Evolutionary conservation across 2,797 vertebrate species (phyloP), one percentile per base, ranked within the genome.

Genomic region (Lateolabrax maculatus): DNA sequence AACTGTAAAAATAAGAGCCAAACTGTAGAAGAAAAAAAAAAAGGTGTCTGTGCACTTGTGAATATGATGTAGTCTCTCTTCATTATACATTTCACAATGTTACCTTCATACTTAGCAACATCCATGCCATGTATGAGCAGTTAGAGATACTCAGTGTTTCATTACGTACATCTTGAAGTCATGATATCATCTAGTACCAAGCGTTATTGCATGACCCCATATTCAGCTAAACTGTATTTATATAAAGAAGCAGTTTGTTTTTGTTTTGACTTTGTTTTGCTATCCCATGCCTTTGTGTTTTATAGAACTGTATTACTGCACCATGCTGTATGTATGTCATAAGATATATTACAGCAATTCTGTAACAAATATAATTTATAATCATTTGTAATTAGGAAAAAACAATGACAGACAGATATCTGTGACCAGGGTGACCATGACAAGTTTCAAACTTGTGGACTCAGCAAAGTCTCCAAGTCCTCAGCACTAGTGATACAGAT

Each of bases 171-270:
- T 69, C 3, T 19, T 49, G 5, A 39, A 19, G 16, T 39, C n/a
- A 43, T 55, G 8, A 31, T 29, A 27, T 70, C 41, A 70, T 70
- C 67, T 36, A 21, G 18, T 23, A 44, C 41, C 51, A 55, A 25
- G 19, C 3, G 4, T 12, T 56, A 31, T n/a, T 46, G 27, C 21
- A 57, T 46, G 21, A 44, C 10, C 5, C 29, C 43, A 71, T 60
- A 21, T 27, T 27, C 29, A 27, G 9, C 21, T 48, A 23, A 57
- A 37, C 29, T 23, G 9, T 57, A 70, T 43, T 43, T 70, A 31
- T 1, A 19, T 12, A 34, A 4, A 67, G 11, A 52, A 67, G 27
- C 27, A 36, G 4, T 66, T 19, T 34, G 13, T 25, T 62, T 44
- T 29, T 43, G 12, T 5, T 15, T 27, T 66, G 1, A 63, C 18